phyloP scores from a whole-genome alignment of 2,113 vertebrate genomes.

The Onychostoma macrolepis region DNA sequence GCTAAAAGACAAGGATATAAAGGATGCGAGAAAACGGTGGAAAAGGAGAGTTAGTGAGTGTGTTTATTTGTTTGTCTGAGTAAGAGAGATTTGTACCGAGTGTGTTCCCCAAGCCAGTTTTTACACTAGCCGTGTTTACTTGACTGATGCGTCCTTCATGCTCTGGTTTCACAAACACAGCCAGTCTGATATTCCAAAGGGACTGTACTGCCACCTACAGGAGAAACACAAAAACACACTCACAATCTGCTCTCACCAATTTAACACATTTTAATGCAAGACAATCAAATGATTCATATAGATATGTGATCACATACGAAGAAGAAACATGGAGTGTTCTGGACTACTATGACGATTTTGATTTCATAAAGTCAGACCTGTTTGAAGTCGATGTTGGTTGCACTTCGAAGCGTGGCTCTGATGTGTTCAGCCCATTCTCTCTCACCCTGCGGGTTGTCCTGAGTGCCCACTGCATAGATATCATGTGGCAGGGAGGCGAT shows the following conservation, averaged over 20 bases:
- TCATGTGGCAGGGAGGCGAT: slow-evolving; percentile 78
- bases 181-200: slow-evolving; percentile 87
- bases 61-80: background rate
- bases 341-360: background rate
- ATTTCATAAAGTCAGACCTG: slow-evolving; percentile 68
- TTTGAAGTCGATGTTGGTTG: slow-evolving; percentile 82
- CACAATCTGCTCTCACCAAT: background rate
- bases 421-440: slow-evolving; percentile 87
- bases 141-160: slow-evolving; percentile 81
- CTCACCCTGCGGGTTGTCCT: slow-evolving; percentile 88
- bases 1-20: background rate
- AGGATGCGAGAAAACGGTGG: background rate
- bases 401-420: slow-evolving; percentile 74
- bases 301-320: background rate
- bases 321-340: background rate
- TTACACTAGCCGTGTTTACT: slow-evolving; percentile 83
- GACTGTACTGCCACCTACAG: slow-evolving; percentile 85
- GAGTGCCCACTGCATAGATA: slow-evolving; percentile 85
- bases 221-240: slow-evolving; percentile 38
- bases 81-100: slow-evolving; percentile 72
- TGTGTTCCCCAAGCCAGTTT: slow-evolving; percentile 86
- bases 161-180: slow-evolving; percentile 83
- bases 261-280: background rate
- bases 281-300: slow-evolving; percentile 39
- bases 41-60: background rate